A percentile compares a stretch with the other conserved stretches of the same genome.
Conservation (phyloP, 2,113 vertebrate species). For the Dasypus novemcinctus region DNA sequence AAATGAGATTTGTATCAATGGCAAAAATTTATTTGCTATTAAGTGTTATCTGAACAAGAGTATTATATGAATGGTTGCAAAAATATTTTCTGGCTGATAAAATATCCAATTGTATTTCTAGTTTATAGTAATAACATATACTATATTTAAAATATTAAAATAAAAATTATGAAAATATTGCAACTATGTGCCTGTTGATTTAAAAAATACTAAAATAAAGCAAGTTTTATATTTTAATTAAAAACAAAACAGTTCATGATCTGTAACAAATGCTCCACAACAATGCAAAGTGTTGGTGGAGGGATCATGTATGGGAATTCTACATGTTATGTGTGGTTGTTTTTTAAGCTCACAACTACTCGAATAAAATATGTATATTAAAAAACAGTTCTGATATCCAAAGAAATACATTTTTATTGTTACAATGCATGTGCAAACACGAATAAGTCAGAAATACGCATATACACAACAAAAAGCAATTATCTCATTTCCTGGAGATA, state of each 20-base stretch:
- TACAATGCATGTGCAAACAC: background rate
- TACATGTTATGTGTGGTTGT: too few species aligned
- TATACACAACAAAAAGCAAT: background rate
- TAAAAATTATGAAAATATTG: background rate
- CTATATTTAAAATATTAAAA: slow-evolving; percentile 11
- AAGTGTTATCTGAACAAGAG: background rate
- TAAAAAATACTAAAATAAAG: slow-evolving; percentile 11
- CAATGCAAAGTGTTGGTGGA: too few species aligned
- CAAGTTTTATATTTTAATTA: background rate
- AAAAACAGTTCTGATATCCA: background rate
- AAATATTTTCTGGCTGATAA: background rate
- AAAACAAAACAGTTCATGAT: background rate
- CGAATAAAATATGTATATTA: too few species aligned
- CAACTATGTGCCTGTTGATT: background rate
- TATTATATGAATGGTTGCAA: background rate
- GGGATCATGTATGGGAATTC: too few species aligned
- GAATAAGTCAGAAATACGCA: background rate
- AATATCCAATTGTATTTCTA: background rate
- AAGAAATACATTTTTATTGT: background rate
- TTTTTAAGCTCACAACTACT: too few species aligned
- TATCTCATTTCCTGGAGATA: background rate
- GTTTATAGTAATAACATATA: background rate
- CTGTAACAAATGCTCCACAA: too few species aligned
- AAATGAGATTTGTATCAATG: background rate
- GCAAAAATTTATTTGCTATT: background rate